phyloP scores from a whole-genome alignment of 35 echinoderm and acorn worm genomes.

The Ophiothrix spiculata region DNA sequence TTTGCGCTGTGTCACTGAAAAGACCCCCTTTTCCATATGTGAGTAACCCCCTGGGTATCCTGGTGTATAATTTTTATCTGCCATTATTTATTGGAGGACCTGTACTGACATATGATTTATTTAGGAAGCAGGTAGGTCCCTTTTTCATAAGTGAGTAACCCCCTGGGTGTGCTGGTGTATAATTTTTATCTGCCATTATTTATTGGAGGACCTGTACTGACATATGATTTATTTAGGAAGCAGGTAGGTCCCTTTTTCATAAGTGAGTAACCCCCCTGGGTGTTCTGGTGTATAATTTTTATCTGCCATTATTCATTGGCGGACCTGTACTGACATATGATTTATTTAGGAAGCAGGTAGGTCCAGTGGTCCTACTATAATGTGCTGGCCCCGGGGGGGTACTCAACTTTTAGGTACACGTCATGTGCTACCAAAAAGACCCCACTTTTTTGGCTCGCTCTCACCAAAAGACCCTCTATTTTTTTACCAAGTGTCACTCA shows the following conservation, averaged over 20 bases:
- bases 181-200: conserved; percentile 63
- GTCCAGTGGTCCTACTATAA: too few species aligned
- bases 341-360: conserved; percentile 57
- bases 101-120: conserved; percentile 56
- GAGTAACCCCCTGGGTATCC: too few species aligned
- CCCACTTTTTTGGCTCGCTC: too few species aligned
- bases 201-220: conserved; percentile 47
- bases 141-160: not conserved
- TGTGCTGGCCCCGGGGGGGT: too few species aligned
- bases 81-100: conserved; percentile 63
- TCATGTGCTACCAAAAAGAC: too few species aligned
- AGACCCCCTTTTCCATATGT: not conserved
- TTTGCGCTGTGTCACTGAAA: too few species aligned
- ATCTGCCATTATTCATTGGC: conserved; percentile 52
- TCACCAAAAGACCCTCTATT: too few species aligned
- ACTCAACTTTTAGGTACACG: too few species aligned
- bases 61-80: too few species aligned
- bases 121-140: conserved; percentile 56
- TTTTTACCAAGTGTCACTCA: too few species aligned
- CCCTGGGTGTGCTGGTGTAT: conserved; percentile 18
- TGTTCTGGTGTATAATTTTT: too few species aligned
- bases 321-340: conserved; percentile 65
- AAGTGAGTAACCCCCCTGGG: not conserved
- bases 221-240: too few species aligned
- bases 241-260: conserved; percentile 27